A percentile compares a stretch with the other conserved stretches of the same genome.
Evolutionary conservation across 2,888 invertebrate species (phyloP).

Genomic region (Punctoribates punctum): DNA sequence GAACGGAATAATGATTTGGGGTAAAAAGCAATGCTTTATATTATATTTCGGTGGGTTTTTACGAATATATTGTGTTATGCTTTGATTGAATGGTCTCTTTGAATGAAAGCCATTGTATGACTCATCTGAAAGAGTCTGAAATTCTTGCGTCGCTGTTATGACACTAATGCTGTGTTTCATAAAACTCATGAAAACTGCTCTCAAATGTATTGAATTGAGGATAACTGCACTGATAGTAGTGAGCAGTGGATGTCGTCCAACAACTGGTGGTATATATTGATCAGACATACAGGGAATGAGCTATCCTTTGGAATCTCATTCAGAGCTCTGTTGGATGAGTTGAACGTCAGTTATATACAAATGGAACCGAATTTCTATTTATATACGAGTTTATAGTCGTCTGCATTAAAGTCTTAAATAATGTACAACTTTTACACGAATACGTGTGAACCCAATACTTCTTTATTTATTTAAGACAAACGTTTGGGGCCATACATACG

Average conservation of each 20-base stretch:
- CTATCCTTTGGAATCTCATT: neutral
- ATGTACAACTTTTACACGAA: constrained; percentile 20
- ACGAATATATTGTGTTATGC: neutral
- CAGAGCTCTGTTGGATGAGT: neutral
- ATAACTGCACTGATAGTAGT: neutral
- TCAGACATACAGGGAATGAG: neutral
- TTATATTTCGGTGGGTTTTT: neutral
- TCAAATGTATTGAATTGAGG: neutral
- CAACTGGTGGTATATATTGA: constrained; percentile 35
- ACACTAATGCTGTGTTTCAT: constrained; percentile 23
- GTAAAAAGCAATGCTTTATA: neutral
- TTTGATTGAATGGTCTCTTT: constrained; percentile 8
- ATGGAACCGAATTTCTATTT: neutral
- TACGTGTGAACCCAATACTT: constrained; percentile 24
- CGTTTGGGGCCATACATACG: neutral
- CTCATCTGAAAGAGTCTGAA: neutral
- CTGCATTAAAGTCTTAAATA: constrained; percentile 13
- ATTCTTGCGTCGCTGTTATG: constrained; percentile 25
- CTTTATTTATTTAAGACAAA: constrained; percentile 32
- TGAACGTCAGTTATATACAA: neutral
- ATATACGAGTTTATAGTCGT: neutral
- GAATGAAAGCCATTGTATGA: constrained; percentile 21
- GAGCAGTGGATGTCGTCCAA: neutral
- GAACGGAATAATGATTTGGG: neutral
- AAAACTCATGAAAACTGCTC: constrained; percentile 25